phyloP scores from a whole-genome alignment of 2,888 invertebrate species.

The Phragmatobia fuliginosa region DNA sequence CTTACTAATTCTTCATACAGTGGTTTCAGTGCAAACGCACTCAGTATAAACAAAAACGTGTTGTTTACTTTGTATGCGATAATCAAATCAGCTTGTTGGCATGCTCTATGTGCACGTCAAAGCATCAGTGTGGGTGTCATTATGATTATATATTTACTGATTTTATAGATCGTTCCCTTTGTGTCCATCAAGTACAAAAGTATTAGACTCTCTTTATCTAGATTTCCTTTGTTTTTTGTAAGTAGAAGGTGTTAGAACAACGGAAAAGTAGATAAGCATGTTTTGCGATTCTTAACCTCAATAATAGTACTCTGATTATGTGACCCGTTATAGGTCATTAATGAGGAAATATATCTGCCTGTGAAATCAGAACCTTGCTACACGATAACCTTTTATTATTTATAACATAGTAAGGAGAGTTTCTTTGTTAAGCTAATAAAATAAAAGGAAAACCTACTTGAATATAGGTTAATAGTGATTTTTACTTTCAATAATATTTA shows the following conservation, averaged over 20 bases:
- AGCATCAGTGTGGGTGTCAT: not conserved
- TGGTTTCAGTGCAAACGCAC: constrained; percentile 32
- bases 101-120: constrained; percentile 12
- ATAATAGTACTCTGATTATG: not conserved
- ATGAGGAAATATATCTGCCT: not conserved
- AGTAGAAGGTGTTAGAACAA: not conserved
- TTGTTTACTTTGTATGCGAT: constrained; percentile 11
- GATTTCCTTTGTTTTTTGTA: not conserved
- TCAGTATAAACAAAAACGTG: constrained; percentile 38
- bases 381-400: not conserved
- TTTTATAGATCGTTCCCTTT: not conserved
- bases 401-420: not conserved
- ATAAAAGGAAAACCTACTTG: too few relatives aligned
- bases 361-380: not conserved
- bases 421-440: not conserved
- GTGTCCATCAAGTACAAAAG: not conserved
- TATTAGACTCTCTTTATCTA: too few relatives aligned
- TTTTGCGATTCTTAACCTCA: constrained; percentile 2
- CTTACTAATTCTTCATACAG: not conserved
- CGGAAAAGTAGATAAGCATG: not conserved
- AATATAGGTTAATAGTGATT: too few relatives aligned
- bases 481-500: too few relatives aligned
- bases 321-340: not conserved
- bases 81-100: constrained; percentile 4
- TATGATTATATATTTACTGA: constrained; percentile 2